Conservation (phyloP, 2,888 invertebrate genomes). For the Ennomos erosarius region DNA sequence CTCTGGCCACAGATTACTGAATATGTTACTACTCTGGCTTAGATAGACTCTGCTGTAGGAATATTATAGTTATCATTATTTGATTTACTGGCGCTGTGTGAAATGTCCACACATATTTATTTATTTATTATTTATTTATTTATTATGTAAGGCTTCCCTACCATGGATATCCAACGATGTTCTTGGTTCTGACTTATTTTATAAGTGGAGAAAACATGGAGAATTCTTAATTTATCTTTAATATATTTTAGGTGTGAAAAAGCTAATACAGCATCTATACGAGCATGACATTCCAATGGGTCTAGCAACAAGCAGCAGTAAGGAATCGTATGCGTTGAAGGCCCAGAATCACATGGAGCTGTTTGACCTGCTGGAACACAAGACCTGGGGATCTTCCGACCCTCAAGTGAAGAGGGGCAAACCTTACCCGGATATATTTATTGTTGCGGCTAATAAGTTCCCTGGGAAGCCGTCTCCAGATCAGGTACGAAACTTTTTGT, state of each 20-base stretch:
- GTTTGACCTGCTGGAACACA: constrained; percentile 88
- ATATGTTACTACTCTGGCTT: too few relatives aligned
- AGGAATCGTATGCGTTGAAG: constrained; percentile 90
- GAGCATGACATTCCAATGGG: constrained; percentile 91
- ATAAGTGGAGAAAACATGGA: too few relatives aligned
- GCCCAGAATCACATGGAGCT: constrained; percentile 87
- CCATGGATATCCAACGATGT: too few relatives aligned
- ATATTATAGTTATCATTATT: too few relatives aligned
- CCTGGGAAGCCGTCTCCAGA: constrained; percentile 86
- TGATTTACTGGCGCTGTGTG: too few relatives aligned
- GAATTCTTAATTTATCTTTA: not conserved
- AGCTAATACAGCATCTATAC: constrained; percentile 90
- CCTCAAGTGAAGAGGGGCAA: constrained; percentile 93
- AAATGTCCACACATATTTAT: too few relatives aligned
- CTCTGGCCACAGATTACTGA: too few relatives aligned
- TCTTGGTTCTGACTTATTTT: too few relatives aligned
- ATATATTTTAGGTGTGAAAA: constrained; percentile 88
- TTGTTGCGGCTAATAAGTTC: constrained; percentile 91
- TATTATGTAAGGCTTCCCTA: too few relatives aligned
- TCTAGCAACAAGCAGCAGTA: constrained; percentile 94
- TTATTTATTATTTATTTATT: too few relatives aligned
- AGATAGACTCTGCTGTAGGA: too few relatives aligned
- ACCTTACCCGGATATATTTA: constrained; percentile 94
- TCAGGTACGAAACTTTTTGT: constrained; percentile 61
- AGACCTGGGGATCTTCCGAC: constrained; percentile 93